Conservation (phyloP, 1,140 invertebrate species). For the Pantala flavescens region DNA sequence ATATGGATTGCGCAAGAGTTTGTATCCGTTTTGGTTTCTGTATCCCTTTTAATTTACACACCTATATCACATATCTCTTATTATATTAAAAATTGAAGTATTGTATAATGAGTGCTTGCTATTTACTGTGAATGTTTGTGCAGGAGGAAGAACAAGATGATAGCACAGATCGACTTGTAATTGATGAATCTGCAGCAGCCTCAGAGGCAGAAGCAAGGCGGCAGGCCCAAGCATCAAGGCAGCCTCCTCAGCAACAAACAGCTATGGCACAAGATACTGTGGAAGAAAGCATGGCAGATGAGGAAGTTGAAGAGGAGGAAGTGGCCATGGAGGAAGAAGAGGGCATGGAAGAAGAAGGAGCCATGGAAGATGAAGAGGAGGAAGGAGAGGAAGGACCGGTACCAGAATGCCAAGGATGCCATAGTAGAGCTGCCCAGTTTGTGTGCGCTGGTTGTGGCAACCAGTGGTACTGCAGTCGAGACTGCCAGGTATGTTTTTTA, state of each 20-base stretch:
- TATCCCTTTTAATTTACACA: too few species aligned
- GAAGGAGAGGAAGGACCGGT: constrained; percentile 43
- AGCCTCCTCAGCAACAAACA: neutral
- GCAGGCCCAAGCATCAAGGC: neutral
- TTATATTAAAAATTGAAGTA: too few species aligned
- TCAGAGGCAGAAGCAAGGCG: constrained; percentile 9
- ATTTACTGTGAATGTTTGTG: constrained; percentile 16
- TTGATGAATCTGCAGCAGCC: constrained; percentile 41
- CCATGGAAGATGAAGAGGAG: constrained; percentile 35
- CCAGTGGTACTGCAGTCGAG: constrained; percentile 81
- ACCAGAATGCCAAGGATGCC: constrained; percentile 69
- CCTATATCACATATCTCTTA: too few species aligned
- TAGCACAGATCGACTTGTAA: constrained; percentile 40
- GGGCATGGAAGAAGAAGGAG: constrained; percentile 27
- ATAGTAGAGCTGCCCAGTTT: constrained; percentile 63
- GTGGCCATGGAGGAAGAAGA: constrained; percentile 29
- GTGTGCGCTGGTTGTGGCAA: constrained; percentile 77
- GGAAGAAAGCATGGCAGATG: neutral
- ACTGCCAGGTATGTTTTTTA: constrained; percentile 69
- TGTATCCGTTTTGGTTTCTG: too few species aligned
- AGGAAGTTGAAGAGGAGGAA: neutral
- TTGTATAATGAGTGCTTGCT: too few species aligned
- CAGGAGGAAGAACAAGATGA: constrained; percentile 45
- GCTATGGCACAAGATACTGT: neutral
- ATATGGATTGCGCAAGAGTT: too few species aligned